Conservation (phyloP, 2,113 vertebrate genomes). For the Cottus gobio region DNA sequence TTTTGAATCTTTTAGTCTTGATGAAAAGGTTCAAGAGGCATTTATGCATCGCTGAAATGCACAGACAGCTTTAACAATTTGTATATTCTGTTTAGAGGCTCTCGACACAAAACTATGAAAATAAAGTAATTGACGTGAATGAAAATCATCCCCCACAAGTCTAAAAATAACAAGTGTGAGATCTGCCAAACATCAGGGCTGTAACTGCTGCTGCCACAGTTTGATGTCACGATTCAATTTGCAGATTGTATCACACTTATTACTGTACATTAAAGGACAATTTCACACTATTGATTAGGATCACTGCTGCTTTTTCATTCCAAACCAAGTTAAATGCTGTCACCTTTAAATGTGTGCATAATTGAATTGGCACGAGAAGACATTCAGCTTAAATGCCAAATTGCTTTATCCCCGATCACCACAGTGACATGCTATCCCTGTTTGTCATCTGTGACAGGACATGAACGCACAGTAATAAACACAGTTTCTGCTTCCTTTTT, state of each 20-base stretch:
- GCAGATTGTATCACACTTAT: slow-evolving; percentile 36
- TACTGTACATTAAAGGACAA: slow-evolving; percentile 26
- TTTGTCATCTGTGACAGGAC: not conserved
- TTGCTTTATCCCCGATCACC: slow-evolving; percentile 3
- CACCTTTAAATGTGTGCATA: slow-evolving; percentile 7
- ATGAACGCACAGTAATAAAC: slow-evolving; percentile 6
- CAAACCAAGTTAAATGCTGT: slow-evolving; percentile 3
- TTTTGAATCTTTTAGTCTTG: slow-evolving; percentile 5
- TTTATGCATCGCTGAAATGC: slow-evolving; percentile 1
- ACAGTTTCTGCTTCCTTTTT: slow-evolving; percentile 16
- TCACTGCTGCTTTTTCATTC: slow-evolving; percentile 1
- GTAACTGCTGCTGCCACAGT: slow-evolving; percentile 21
- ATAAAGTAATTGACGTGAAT: not conserved
- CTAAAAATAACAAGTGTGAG: slow-evolving; percentile 32
- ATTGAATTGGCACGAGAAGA: not conserved
- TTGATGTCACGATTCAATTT: slow-evolving; percentile 57
- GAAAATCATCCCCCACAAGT: slow-evolving; percentile 1
- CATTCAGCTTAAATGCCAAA: not conserved
- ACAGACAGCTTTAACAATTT: not conserved
- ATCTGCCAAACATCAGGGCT: slow-evolving; percentile 14
- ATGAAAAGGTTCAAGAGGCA: slow-evolving; percentile 14
- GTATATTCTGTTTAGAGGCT: not conserved
- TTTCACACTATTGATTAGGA: slow-evolving; percentile 18
- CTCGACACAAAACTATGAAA: not conserved
- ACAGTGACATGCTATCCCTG: slow-evolving; percentile 2